These are phyloP conservation scores for Leptopilina syphax DNA, from an alignment of 2,888 invertebrate genomes.

Conservation along the genomic window DNA sequence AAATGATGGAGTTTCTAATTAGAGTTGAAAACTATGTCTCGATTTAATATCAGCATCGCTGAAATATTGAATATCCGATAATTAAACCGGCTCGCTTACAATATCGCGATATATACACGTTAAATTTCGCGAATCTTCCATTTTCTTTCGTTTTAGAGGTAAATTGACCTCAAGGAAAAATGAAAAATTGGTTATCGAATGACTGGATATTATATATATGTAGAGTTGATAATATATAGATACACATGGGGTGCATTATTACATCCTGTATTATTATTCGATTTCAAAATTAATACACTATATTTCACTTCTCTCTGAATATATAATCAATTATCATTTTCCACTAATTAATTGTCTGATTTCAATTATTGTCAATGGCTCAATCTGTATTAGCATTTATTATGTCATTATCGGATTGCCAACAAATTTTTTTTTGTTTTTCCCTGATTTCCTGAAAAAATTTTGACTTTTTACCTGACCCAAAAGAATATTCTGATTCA, in stretches of 20 bases:
- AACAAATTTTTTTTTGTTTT: too few species aligned
- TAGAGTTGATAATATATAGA: not conserved
- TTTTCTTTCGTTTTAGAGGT: not conserved
- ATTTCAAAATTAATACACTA: not conserved
- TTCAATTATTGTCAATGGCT: not conserved
- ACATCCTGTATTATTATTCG: not conserved
- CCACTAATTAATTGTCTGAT: conserved; percentile 1
- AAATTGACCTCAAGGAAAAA: conserved; percentile 10
- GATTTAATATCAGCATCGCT: not conserved
- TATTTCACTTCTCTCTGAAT: not conserved
- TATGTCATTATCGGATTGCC: too few species aligned
- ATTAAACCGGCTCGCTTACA: conserved; percentile 20
- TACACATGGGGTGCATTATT: not conserved
- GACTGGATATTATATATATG: not conserved
- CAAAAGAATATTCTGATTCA: too few species aligned
- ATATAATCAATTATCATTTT: not conserved
- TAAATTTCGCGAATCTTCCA: not conserved
- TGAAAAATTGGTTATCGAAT: conserved; percentile 4
- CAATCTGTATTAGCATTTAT: not conserved
- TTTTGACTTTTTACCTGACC: too few species aligned
- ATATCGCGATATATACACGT: conserved; percentile 28
- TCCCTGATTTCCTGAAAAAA: too few species aligned
- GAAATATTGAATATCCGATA: conserved; percentile 28
- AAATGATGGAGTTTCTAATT: not conserved
- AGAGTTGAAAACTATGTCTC: not conserved